Base-by-base conservation (phyloP, 2,888 invertebrate species). In the Drosophila nr. medialis region DNA sequence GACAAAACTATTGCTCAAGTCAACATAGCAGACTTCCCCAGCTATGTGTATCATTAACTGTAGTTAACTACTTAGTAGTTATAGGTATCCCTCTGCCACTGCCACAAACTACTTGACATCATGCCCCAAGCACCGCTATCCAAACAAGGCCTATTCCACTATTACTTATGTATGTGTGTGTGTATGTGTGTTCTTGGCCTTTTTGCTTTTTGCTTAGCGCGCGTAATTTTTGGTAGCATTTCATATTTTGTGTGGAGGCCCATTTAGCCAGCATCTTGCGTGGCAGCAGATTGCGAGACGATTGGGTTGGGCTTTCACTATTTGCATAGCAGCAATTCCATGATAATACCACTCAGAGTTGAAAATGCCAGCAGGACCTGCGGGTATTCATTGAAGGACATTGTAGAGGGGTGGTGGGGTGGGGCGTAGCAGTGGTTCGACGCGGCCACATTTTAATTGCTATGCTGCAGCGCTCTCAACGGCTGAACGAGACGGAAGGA, bases 311-410 rank as follows among this genome's bases (percentile, higher is more conserved):
- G 34, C n/a, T 64, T 55, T 29, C 40, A 72, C 54, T 73, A 86
- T 83, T 86, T 86, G 85, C 87, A 83, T 83, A 87, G 85, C 85
- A 87, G 85, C 85, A 86, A 84, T 87, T 84, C 59, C 81, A 58
- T 70, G 76, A 79, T 75, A 56, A 45, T 38, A 55, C 67, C 72
- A 75, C 76, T 77, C 77, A 58, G 53, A 61, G 65, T 70, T 70
- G 62, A 53, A 77, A 76, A 64, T 68, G 61, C 54, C 66, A 61
- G 51, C 27, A 42, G 50, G 48, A 62, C 55, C 64, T 67, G 45
- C 55, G 67, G 75, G 69, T 69, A 79, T 79, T 80, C 79, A 79
- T 73, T 80, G 80, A 79, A 80, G 80, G 76, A 80, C 76, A 80
- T 70, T 34, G 42, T 48, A 18, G 18, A 2, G 40, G 15, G 7